Conservation (phyloP, 2,888 invertebrate genomes). For the Chrysolina oricalcia region DNA sequence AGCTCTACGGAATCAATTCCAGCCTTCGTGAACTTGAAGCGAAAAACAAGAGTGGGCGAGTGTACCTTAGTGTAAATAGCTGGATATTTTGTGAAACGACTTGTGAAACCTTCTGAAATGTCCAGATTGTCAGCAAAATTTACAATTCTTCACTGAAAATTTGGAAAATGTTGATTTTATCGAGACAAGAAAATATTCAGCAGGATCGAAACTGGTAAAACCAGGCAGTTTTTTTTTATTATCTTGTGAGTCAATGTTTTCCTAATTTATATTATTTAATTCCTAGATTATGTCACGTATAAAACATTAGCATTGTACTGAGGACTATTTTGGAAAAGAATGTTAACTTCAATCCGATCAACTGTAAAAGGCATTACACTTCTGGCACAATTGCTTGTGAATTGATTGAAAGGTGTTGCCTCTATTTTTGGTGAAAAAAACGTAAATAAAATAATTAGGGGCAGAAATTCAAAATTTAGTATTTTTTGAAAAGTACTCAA, state of each 20-base stretch:
- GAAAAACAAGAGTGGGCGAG: conserved; percentile 1
- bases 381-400: too few species aligned
- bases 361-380: too few species aligned
- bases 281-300: neutral
- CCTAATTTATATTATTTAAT: neutral
- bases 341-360: neutral
- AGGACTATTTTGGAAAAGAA: neutral
- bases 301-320: neutral
- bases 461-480: too few species aligned
- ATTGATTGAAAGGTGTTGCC: too few species aligned
- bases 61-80: neutral
- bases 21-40: neutral
- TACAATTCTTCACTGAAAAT: neutral
- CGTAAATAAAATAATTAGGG: too few species aligned
- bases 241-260: neutral
- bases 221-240: neutral
- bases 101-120: neutral
- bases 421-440: too few species aligned
- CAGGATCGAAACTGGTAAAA: neutral
- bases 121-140: neutral
- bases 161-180: neutral
- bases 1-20: neutral
- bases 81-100: neutral
- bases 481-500: neutral
- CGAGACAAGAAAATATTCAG: neutral